Percentiles rank a stretch among this genome's conserved stretches.
These are phyloP conservation scores for Gonatopus flavifemur DNA, from an alignment of 1,140 invertebrate species.

Conservation along the genomic window DNA sequence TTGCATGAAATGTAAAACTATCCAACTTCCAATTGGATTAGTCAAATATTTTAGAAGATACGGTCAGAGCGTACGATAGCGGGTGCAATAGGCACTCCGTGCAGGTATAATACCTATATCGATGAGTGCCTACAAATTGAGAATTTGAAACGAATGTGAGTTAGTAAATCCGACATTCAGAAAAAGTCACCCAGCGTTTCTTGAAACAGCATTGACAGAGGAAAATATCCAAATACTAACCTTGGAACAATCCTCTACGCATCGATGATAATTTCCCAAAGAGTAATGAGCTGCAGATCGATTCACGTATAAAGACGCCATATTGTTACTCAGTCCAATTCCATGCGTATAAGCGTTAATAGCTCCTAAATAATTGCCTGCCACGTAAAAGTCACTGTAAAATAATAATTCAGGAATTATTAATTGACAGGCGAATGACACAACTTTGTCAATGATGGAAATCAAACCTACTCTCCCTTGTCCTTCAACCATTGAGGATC, in stretches of 20 bases:
- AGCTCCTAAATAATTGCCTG: constrained; percentile 75
- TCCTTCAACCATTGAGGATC: constrained; percentile 80
- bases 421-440: background rate
- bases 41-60: too few relatives aligned
- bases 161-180: too few relatives aligned
- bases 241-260: constrained; percentile 65
- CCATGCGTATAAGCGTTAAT: constrained; percentile 80
- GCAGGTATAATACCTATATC: too few relatives aligned
- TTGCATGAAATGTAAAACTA: too few relatives aligned
- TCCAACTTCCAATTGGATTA: too few relatives aligned
- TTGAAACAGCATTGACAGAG: too few relatives aligned
- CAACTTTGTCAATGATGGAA: background rate
- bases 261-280: constrained; percentile 73
- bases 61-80: too few relatives aligned
- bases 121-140: too few relatives aligned
- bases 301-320: constrained; percentile 74
- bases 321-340: constrained; percentile 72
- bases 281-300: constrained; percentile 77
- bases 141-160: too few relatives aligned
- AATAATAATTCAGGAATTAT: constrained; percentile 16
- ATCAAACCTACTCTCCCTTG: constrained; percentile 72
- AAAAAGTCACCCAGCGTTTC: too few relatives aligned
- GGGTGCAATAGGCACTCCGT: too few relatives aligned
- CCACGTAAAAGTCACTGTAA: constrained; percentile 70
- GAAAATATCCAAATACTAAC: too few relatives aligned